phyloP scores from a whole-genome alignment of 2,113 vertebrate species.

The Craseonycteris thonglongyai region DNA sequence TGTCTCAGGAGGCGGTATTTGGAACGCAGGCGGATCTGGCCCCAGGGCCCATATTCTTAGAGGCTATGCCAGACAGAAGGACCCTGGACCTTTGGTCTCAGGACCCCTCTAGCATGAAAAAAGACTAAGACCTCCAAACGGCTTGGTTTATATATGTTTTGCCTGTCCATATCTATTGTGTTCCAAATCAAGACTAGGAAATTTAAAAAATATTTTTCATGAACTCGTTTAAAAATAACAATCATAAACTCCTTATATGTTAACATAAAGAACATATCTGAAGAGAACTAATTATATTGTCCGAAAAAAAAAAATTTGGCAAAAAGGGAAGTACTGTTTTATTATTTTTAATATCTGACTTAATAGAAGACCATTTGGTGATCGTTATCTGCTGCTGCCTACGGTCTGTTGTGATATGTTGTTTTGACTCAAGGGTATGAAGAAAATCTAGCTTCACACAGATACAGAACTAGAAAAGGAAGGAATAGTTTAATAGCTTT shows the following conservation, averaged over 20 bases:
- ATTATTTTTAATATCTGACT: background rate
- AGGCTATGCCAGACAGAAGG: too few relatives aligned
- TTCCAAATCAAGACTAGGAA: background rate
- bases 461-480: background rate
- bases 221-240: slow-evolving; percentile 5
- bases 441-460: background rate
- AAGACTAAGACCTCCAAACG: background rate
- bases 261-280: background rate
- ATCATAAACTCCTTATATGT: background rate
- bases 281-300: slow-evolving; percentile 3
- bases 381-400: background rate
- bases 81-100: background rate
- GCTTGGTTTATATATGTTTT: background rate
- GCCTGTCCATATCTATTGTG: background rate
- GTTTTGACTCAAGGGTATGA: background rate
- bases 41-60: background rate
- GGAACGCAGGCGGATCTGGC: background rate
- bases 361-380: background rate
- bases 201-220: background rate
- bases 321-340: background rate
- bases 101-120: background rate
- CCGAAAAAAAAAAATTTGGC: background rate
- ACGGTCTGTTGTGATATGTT: background rate
- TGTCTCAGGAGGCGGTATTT: background rate
- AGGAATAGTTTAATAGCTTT: background rate